Evolutionary conservation across 2,888 invertebrate genomes (phyloP).

Genomic region (Phortica magna): DNA sequence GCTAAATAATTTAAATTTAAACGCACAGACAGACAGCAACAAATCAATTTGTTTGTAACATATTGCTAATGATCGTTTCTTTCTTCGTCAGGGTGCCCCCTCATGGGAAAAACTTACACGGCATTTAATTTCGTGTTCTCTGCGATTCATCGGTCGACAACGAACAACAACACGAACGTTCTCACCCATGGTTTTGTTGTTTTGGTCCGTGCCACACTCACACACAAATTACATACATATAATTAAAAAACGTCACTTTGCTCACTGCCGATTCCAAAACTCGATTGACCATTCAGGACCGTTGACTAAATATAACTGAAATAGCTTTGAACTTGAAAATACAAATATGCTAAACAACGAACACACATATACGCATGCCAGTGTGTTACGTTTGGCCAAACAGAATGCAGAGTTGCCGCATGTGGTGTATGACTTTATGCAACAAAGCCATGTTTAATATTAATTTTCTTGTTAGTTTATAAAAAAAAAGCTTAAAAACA

Average conservation of each 20-base stretch:
- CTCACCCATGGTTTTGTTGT: slow-evolving; percentile 64
- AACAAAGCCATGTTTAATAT: no score
- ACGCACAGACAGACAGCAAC: no score
- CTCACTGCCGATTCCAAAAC: not conserved
- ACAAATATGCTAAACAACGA: no score
- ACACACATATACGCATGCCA: not conserved
- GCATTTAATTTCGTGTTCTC: slow-evolving; percentile 84
- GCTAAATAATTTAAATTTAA: no score
- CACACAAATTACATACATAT: not conserved
- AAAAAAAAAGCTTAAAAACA: no score
- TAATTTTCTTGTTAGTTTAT: no score
- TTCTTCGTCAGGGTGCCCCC: no score
- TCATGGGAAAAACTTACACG: slow-evolving; percentile 49
- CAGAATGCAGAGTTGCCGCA: no score
- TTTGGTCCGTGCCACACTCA: not conserved
- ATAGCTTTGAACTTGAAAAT: slow-evolving; percentile 12
- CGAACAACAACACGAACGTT: slow-evolving; percentile 75
- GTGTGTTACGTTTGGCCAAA: no score
- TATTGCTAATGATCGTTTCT: no score
- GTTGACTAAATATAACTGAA: not conserved
- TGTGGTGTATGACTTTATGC: no score
- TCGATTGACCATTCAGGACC: not conserved
- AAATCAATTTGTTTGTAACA: no score
- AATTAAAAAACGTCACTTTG: not conserved
- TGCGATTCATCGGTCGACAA: slow-evolving; percentile 90